Evolutionary conservation across 2,113 vertebrate genomes (phyloP), one percentile per base, ranked within the genome.

Genomic region (Alethe diademata): DNA sequence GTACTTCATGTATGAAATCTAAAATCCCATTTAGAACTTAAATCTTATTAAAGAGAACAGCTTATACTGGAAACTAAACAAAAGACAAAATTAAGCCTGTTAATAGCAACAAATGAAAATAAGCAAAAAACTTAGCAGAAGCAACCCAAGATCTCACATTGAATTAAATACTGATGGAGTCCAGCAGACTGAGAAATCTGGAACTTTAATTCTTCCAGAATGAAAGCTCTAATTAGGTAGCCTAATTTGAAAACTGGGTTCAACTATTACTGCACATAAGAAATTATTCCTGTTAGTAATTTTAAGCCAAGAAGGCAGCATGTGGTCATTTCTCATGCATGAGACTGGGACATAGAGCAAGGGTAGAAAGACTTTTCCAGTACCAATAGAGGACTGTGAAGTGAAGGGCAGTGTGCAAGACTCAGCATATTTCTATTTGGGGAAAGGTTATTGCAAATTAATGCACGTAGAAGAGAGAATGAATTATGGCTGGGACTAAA

Each of bases 21-120:
- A 82, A 81, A 92, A 92, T 78, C 72, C 60, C 69, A 71, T 93
- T 95, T 95, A 69, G 66, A 95, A 79, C 56, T 80, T 50, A 85
- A 87, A 92, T 95, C 89, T 67, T 79, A 78, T 96, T 96, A 91
- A 78, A 54, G 43, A 81, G 78, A 95, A 81, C 19, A 76, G 47
- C 24, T 86, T 8, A 70, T 33, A 81, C 65, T 67, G n/a, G 57
- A 71, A 94, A 76, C 26, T 28, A 95, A 60, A 92, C 50, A 93
- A 75, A 91, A 61, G 48, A 47, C 15, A 90, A 91, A 88, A 83
- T 66, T 83, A 91, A 86, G 54, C 54, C 51, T 69, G 45, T 47
- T 93, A 89, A 87, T 58, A 95, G 25, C 33, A 88, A 67, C 42
- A 93, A 91, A 93, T 17, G 15, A 93, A 95, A 94, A 91, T 18